These are phyloP conservation scores for Brachionus angularis DNA, from an alignment of 1,140 invertebrate species.

Conservation along the genomic window DNA sequence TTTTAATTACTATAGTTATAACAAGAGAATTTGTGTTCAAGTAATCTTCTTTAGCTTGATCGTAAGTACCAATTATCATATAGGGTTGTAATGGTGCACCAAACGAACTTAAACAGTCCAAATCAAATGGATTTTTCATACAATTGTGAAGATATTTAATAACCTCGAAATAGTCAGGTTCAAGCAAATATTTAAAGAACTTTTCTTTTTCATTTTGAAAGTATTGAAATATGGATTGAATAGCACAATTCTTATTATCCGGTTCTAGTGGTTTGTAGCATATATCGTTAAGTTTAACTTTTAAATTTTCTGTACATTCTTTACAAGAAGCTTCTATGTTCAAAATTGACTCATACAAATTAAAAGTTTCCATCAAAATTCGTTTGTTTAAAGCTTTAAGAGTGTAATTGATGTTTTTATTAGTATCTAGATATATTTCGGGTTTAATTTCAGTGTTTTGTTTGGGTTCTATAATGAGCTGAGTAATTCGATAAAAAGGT, in stretches of 20 bases:
- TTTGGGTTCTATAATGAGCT: slow-evolving; percentile 37
- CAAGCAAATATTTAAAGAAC: not conserved
- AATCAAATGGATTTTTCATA: slow-evolving; percentile 25
- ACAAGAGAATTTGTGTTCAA: slow-evolving; percentile 78
- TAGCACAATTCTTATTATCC: slow-evolving; percentile 37
- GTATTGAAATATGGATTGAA: slow-evolving; percentile 19
- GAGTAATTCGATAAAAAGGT: slow-evolving; percentile 44
- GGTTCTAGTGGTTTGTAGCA: slow-evolving; percentile 39
- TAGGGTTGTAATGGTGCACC: slow-evolving; percentile 36
- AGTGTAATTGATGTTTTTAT: not conserved
- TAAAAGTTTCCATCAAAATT: not conserved
- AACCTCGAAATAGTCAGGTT: not conserved
- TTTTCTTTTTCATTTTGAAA: slow-evolving; percentile 6
- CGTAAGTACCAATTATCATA: slow-evolving; percentile 8
- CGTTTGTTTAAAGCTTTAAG: not conserved
- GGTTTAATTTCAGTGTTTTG: not conserved
- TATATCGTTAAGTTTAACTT: not conserved
- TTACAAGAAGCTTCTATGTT: not conserved
- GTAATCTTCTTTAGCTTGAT: slow-evolving; percentile 59
- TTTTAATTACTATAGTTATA: slow-evolving; percentile 80
- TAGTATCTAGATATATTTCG: slow-evolving; percentile 34
- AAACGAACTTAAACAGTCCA: slow-evolving; percentile 1
- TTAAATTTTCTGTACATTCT: slow-evolving; percentile 22
- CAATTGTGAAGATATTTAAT: slow-evolving; percentile 5
- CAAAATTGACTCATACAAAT: not conserved